Evolutionary conservation across 2,113 vertebrate species (phyloP).

Genomic region (Oostethus manadensis): DNA sequence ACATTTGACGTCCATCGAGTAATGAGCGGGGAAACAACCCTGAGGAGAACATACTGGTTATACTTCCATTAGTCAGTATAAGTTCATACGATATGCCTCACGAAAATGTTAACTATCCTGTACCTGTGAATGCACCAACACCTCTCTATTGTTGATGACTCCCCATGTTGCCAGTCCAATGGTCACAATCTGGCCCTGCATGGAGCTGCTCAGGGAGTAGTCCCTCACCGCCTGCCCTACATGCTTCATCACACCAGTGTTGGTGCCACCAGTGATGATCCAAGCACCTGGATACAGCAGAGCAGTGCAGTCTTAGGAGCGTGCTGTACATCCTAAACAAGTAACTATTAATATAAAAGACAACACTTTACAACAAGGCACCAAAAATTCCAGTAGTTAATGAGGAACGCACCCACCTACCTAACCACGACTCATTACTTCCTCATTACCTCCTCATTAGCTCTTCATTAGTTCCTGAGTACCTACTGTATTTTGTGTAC

Average conservation of each 20-base stretch:
- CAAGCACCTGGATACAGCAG: constrained; percentile 80
- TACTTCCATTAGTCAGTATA: background rate
- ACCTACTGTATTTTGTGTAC: too few species aligned
- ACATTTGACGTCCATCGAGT: constrained; percentile 81
- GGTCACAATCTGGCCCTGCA: constrained; percentile 76
- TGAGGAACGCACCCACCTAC: too few species aligned
- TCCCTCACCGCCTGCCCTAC: constrained; percentile 88
- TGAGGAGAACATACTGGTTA: constrained; percentile 29
- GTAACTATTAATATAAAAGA: too few species aligned
- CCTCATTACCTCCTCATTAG: too few species aligned
- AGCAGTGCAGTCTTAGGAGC: background rate
- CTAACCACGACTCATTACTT: too few species aligned
- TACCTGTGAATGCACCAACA: constrained; percentile 67
- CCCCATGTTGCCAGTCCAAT: constrained; percentile 96
- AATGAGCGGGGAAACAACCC: constrained; percentile 84
- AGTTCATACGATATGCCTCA: too few species aligned
- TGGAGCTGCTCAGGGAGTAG: constrained; percentile 75
- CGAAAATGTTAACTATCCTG: background rate
- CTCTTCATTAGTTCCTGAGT: too few species aligned
- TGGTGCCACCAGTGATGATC: constrained; percentile 91
- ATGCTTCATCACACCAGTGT: constrained; percentile 94
- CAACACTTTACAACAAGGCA: too few species aligned
- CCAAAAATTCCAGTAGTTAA: too few species aligned
- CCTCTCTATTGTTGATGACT: constrained; percentile 79
- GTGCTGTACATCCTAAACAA: background rate